Percentiles rank a stretch among this genome's conserved stretches.
Conservation (phyloP, 2,888 invertebrate species). For the Patella caerulea region DNA sequence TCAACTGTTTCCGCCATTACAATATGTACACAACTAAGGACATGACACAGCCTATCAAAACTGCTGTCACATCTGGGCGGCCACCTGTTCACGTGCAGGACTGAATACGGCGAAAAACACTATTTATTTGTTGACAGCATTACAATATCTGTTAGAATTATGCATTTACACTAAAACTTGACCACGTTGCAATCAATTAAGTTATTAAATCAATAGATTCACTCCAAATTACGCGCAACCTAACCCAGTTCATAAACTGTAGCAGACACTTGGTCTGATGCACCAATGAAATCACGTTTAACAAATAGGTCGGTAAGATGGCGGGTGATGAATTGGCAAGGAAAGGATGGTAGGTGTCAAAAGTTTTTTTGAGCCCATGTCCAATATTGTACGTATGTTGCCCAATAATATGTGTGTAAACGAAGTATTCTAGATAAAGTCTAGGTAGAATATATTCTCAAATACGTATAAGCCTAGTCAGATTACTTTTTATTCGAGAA, state of each 20-base stretch:
- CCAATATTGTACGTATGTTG: no score
- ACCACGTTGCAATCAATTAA: not conserved
- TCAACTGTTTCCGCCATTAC: conserved; percentile 42
- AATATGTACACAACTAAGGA: conserved; percentile 20
- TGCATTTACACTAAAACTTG: not conserved
- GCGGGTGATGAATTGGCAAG: conserved; percentile 55
- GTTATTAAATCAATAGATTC: not conserved
- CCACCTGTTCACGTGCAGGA: not conserved
- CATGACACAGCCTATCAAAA: conserved; percentile 16
- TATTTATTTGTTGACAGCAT: no score
- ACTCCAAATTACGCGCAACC: not conserved
- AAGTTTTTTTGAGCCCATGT: not conserved
- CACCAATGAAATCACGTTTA: conserved; percentile 22
- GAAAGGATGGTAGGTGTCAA: conserved; percentile 55
- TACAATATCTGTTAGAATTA: not conserved
- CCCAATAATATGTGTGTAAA: no score
- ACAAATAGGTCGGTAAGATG: conserved; percentile 49
- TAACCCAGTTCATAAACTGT: not conserved
- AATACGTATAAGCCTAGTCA: no score
- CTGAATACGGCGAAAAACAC: not conserved
- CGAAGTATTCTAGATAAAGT: no score
- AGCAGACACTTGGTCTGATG: not conserved
- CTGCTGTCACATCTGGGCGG: conserved; percentile 16
- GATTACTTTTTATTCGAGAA: no score
- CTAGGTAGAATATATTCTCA: no score